These are phyloP conservation scores for Arizona elegans DNA, from an alignment of 2,113 vertebrate species.

Conservation along the genomic window DNA sequence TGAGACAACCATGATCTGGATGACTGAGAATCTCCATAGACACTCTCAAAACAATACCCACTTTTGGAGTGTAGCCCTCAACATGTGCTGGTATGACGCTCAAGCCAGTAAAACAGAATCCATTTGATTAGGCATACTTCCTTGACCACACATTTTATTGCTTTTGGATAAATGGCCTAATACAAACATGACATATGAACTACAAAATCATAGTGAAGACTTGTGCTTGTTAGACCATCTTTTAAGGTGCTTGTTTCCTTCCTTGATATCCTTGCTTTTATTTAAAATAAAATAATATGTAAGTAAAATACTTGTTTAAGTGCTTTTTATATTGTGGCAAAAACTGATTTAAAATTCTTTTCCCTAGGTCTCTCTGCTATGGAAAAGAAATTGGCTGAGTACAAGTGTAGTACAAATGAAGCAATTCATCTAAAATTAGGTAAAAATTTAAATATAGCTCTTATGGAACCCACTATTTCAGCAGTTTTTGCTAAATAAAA, in stretches of 20 bases:
- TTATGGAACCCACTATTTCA: not conserved
- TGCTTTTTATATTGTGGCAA: not conserved
- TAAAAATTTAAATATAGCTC: slow-evolving; percentile 54
- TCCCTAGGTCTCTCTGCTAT: slow-evolving; percentile 81
- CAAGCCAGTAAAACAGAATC: not conserved
- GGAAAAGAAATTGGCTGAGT: slow-evolving; percentile 97
- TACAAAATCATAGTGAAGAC: not conserved
- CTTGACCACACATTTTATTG: not conserved
- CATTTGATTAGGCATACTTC: not conserved
- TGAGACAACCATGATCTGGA: not conserved
- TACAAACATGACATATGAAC: not conserved
- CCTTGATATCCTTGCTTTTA: not conserved
- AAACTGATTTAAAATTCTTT: slow-evolving; percentile 15
- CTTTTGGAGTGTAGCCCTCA: not conserved
- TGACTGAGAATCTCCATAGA: not conserved
- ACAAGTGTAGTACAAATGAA: slow-evolving; percentile 98
- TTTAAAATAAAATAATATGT: not conserved
- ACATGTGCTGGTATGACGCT: not conserved
- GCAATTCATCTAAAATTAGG: slow-evolving; percentile 93
- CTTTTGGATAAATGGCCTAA: not conserved
- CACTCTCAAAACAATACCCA: not conserved
- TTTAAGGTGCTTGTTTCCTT: not conserved
- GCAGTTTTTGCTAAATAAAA: not conserved
- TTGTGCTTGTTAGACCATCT: not conserved
- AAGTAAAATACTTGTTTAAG: not conserved